A percentile compares a stretch with the other conserved stretches of the same genome.
Evolutionary conservation across 64 coral and sea anemone genomes (phyloP).

Genomic region (Actinia equina): DNA sequence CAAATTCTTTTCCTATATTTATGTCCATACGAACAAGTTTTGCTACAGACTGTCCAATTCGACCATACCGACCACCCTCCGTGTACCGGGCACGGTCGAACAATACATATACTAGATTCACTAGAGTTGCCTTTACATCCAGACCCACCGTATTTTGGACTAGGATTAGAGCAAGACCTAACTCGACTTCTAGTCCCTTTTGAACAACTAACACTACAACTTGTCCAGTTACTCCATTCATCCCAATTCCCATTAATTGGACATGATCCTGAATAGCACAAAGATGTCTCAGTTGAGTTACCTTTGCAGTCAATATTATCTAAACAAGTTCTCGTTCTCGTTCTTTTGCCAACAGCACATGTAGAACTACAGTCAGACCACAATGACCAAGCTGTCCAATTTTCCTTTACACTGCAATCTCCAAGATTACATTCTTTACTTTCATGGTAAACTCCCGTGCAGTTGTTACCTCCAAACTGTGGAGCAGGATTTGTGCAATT

Average conservation of each 20-base stretch:
- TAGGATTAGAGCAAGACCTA: conserved; percentile 47
- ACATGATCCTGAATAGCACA: conserved; percentile 67
- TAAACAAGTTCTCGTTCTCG: conserved; percentile 31
- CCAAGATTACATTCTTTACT: background rate
- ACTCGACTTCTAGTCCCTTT: conserved; percentile 33
- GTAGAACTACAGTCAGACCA: conserved; percentile 57
- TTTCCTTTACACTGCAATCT: conserved; percentile 14
- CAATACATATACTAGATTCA: conserved; percentile 30
- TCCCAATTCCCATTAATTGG: conserved; percentile 69
- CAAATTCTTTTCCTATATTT: conserved; percentile 45
- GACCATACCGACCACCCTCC: conserved; percentile 66
- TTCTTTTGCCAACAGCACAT: conserved; percentile 33
- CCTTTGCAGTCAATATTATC: conserved; percentile 26
- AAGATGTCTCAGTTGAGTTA: conserved; percentile 32
- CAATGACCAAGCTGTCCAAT: conserved; percentile 35
- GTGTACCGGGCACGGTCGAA: conserved; percentile 40
- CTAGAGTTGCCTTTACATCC: conserved; percentile 40
- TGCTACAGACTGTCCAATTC: conserved; percentile 38
- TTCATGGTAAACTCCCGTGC: background rate
- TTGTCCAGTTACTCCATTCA: conserved; percentile 59
- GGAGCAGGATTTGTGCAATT: conserved; percentile 32
- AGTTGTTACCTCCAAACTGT: conserved; percentile 32
- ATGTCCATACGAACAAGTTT: conserved; percentile 51
- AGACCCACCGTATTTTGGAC: conserved; percentile 54
- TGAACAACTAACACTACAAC: conserved; percentile 56